These are phyloP conservation scores for Stenopsyche tienmushanensis DNA, from an alignment of 1,140 invertebrate species.

Conservation along the genomic window DNA sequence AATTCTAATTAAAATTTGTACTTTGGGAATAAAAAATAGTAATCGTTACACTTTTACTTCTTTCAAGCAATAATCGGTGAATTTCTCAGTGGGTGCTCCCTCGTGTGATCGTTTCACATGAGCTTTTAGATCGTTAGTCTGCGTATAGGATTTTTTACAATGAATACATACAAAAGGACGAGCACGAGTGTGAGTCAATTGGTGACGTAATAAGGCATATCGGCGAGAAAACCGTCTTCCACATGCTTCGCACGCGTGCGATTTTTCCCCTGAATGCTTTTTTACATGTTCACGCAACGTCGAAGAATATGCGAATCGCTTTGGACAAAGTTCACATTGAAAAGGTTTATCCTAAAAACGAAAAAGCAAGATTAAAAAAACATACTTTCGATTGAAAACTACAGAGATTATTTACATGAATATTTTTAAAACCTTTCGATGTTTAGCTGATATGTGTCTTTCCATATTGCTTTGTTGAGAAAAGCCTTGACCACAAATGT, in stretches of 20 bases:
- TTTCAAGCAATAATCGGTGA: slow-evolving; percentile 17
- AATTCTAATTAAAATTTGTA: too few species aligned
- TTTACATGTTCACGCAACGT: slow-evolving; percentile 28
- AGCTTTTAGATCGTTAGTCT: slow-evolving; percentile 34
- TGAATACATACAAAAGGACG: slow-evolving; percentile 25
- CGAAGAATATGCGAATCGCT: slow-evolving; percentile 27
- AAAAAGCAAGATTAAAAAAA: neutral
- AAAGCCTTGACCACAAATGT: slow-evolving; percentile 31
- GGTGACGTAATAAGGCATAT: slow-evolving; percentile 24
- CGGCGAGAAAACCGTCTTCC: slow-evolving; percentile 14
- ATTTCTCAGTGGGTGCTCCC: slow-evolving; percentile 14
- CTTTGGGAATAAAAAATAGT: too few species aligned
- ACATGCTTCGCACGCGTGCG: slow-evolving; percentile 23
- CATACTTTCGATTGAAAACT: neutral
- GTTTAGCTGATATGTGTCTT: slow-evolving; percentile 32
- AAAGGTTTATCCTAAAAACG: slow-evolving; percentile 33
- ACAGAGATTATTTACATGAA: neutral
- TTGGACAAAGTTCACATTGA: slow-evolving; percentile 35
- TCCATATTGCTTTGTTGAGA: slow-evolving; percentile 33
- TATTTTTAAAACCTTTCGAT: slow-evolving; percentile 19
- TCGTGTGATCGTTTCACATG: slow-evolving; percentile 28
- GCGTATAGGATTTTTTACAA: slow-evolving; percentile 28
- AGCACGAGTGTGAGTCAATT: slow-evolving; percentile 27
- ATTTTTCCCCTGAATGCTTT: slow-evolving; percentile 44
- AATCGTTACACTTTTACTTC: too few species aligned